Conservation (phyloP, 2,113 vertebrate genomes). For the Tursiops truncatus region DNA sequence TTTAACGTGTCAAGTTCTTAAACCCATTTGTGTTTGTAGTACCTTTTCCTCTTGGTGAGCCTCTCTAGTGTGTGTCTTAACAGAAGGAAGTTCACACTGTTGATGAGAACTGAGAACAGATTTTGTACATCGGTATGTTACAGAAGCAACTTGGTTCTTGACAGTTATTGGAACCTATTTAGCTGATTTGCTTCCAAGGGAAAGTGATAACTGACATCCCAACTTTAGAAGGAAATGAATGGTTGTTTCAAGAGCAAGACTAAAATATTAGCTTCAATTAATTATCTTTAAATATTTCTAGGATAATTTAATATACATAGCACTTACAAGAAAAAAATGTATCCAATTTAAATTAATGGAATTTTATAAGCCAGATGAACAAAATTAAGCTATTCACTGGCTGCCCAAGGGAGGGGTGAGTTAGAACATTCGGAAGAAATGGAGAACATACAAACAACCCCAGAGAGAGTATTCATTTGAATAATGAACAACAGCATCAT, state of each 20-base stretch:
- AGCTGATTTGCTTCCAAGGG: not conserved
- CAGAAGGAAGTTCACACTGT: not conserved
- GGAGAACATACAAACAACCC: constrained; percentile 30
- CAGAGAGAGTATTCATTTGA: constrained; percentile 4
- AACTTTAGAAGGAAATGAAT: not conserved
- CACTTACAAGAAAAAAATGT: constrained; percentile 21
- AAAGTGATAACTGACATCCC: not conserved
- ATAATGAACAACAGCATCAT: constrained; percentile 8
- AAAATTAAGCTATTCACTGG: constrained; percentile 41
- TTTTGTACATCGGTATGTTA: constrained; percentile 3
- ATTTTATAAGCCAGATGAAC: constrained; percentile 4
- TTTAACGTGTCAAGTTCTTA: not conserved
- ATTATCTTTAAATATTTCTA: constrained; percentile 12
- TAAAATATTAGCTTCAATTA: not conserved
- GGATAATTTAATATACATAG: constrained; percentile 11
- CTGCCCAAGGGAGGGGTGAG: constrained; percentile 1
- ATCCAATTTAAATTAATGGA: constrained; percentile 22
- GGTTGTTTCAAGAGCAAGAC: constrained; percentile 18
- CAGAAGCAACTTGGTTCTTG: not conserved
- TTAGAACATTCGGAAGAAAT: constrained; percentile 42
- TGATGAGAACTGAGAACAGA: not conserved
- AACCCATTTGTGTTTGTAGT: not conserved
- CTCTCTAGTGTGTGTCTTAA: not conserved
- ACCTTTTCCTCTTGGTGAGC: not conserved
- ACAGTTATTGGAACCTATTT: not conserved